A percentile compares a stretch with the other conserved stretches of the same genome.
Evolutionary conservation across 2,888 invertebrate species (phyloP).

Genomic region (Philonicus albiceps): DNA sequence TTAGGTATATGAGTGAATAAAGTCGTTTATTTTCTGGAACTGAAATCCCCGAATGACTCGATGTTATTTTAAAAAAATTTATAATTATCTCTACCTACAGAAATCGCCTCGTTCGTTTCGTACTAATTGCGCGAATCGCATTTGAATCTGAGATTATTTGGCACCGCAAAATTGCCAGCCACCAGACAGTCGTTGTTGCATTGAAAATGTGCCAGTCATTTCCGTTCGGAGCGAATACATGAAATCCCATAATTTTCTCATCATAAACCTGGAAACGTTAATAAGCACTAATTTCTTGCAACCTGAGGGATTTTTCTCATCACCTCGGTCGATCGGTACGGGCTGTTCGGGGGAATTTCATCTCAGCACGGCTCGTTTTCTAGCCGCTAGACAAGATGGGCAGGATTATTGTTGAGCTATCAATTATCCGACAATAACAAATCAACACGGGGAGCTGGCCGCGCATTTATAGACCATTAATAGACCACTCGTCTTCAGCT

Average conservation of each 20-base stretch:
- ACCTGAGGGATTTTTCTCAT: slow-evolving; percentile 6
- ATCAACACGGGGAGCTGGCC: slow-evolving; percentile 48
- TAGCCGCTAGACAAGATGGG: background rate
- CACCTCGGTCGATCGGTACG: no score
- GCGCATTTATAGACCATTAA: slow-evolving; percentile 48
- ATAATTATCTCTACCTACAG: background rate
- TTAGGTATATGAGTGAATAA: background rate
- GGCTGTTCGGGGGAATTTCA: background rate
- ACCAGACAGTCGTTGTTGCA: background rate
- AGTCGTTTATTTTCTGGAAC: background rate
- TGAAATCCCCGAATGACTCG: background rate
- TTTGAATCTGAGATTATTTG: background rate
- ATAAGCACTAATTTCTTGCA: slow-evolving; percentile 3
- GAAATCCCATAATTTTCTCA: slow-evolving; percentile 27
- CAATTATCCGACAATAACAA: slow-evolving; percentile 49
- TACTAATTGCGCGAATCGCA: background rate
- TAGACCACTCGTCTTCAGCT: slow-evolving; percentile 46
- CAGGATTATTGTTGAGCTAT: slow-evolving; percentile 46
- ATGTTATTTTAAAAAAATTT: background rate
- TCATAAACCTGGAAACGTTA: slow-evolving; percentile 9
- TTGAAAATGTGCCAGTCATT: slow-evolving; percentile 10
- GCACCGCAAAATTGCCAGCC: background rate
- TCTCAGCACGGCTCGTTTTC: background rate
- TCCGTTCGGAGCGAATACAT: background rate
- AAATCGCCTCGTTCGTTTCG: background rate